Evolutionary conservation across 2,888 invertebrate genomes (phyloP).

Genomic region (Biston betularia): DNA sequence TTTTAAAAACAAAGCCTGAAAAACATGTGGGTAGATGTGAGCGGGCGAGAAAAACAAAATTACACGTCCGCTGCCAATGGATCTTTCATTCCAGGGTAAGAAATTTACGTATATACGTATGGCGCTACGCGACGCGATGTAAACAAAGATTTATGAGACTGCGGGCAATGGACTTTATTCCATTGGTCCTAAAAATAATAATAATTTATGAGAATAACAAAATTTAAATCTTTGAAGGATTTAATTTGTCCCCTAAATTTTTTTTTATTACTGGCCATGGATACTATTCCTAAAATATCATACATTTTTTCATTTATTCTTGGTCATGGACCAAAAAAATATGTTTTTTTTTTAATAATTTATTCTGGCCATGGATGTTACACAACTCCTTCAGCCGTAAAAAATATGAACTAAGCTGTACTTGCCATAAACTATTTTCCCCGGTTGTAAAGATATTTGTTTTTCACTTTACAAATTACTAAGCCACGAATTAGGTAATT

Average conservation of each 20-base stretch:
- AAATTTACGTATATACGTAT: constrained; percentile 29
- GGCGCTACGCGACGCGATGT: constrained; percentile 25
- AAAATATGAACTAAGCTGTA: no score
- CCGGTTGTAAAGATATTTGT: no score
- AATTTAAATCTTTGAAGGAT: background rate
- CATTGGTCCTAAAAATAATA: background rate
- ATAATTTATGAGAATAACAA: background rate
- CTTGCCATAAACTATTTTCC: no score
- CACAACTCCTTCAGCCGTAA: no score
- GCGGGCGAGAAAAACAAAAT: constrained; percentile 85
- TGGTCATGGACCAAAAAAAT: no score
- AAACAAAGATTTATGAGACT: constrained; percentile 22
- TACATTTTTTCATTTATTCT: no score
- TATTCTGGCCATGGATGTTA: no score
- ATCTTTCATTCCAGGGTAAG: constrained; percentile 89
- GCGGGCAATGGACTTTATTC: background rate
- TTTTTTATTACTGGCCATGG: no score
- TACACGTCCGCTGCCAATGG: constrained; percentile 87
- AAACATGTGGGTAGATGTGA: constrained; percentile 87
- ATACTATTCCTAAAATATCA: no score
- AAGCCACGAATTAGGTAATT: no score
- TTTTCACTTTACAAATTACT: no score
- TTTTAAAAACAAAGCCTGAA: constrained; percentile 53
- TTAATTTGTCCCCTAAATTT: background rate
- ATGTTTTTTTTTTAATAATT: no score